Conservation (phyloP, 1,140 invertebrate genomes). For the Pseudoatta argentina region DNA sequence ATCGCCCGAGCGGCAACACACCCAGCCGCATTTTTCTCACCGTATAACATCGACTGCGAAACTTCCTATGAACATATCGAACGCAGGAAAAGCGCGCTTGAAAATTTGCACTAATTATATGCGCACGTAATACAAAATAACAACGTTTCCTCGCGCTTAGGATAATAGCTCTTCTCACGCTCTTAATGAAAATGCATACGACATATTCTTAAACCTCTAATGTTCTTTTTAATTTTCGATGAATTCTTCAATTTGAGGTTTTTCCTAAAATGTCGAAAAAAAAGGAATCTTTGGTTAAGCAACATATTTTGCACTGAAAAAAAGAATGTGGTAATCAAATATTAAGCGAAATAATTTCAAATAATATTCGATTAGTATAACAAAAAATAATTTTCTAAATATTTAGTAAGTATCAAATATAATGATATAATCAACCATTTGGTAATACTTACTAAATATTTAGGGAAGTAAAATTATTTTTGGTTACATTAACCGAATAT, state of each 20-base stretch:
- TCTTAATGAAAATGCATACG: not conserved
- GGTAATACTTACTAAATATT: no score
- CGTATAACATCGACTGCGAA: not conserved
- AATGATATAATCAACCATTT: no score
- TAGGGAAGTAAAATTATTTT: no score
- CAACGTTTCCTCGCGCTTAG: not conserved
- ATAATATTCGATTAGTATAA: no score
- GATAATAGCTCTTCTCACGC: slow-evolving; percentile 23
- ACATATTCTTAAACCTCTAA: not conserved
- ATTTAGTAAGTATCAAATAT: no score
- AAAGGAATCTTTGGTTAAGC: not conserved
- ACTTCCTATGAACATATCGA: not conserved
- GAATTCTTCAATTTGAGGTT: not conserved
- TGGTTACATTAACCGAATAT: no score
- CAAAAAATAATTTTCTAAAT: no score
- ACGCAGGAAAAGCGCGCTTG: not conserved
- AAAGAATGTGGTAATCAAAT: no score
- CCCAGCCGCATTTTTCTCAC: slow-evolving; percentile 2
- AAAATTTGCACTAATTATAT: slow-evolving; percentile 28
- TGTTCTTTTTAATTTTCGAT: not conserved
- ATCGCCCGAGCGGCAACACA: not conserved
- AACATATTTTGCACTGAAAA: not conserved
- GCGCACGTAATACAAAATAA: not conserved
- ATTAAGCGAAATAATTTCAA: no score
- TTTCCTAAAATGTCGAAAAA: not conserved